Base-by-base conservation (phyloP, 2,113 vertebrate species). In the Chiloscyllium plagiosum region DNA sequence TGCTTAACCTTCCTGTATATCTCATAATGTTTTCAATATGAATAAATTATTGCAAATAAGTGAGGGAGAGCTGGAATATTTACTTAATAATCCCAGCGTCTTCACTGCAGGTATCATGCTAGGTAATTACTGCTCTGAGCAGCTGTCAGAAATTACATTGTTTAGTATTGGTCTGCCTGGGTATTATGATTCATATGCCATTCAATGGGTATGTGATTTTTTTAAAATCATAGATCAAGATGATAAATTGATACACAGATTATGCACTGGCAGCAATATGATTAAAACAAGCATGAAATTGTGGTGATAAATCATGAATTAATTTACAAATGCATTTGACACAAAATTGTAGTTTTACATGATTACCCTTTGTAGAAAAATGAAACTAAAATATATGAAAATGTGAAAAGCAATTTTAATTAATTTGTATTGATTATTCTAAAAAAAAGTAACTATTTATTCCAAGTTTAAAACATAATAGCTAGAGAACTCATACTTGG, bases 1-100 rank as follows among this genome's bases (percentile, higher is more conserved):
- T 95, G 69, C 94, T 95, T 95, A 72, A 72, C 69, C 94, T 95
- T 95, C 42, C 69, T 76, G 42, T 76, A 72, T 95, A 95, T 95
- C 94, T 52, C 69, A 95, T 70, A 42, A 52, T 50, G 94, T 50
- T 50, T 72, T 52, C 50, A 24, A 95, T 95, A 72, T 76, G 69
- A 95, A 95, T 95, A 76, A 52, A 52, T 95, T 95, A 72, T 76
- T 95, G 47, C 42, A 26, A 95, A 95, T 95, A 76, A 52, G 93
- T 47, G 42, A 29, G 69, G 47, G 68, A 72, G 94, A 76, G 94
- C 26, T 95, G 69, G 94, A 72, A 76, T 95, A 72, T 95, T 95
- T 95, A 76, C 94, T 95, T 95, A 15, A 70, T 76, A 70, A 70
- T 95, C 69, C 94, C 94, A 95, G 22, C 47, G 12, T 50, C 42